Evolutionary conservation across 2,888 invertebrate genomes (phyloP), one percentile per base, ranked within the genome.

Genomic region (Pteria penguin): DNA sequence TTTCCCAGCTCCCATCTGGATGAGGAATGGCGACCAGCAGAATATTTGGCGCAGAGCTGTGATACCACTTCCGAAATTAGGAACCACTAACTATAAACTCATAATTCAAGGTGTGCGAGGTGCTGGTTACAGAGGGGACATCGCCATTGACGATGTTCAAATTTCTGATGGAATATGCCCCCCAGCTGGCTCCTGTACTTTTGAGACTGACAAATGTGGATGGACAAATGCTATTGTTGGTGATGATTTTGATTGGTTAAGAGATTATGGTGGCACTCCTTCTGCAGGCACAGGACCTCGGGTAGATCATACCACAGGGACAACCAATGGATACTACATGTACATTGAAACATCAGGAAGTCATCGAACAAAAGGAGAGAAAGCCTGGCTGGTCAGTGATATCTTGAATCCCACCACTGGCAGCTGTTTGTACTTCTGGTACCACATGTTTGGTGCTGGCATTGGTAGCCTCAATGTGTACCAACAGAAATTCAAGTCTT

Each of bases 351-450:
- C 94, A 1, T 92, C 93, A 4, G 94, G 93, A 81, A 93, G 45
- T 0, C 73, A 79, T 18, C 75, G 94, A 1, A 90, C 93, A 63
- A 83, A 93, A 79, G 94, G 94, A 1, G 94, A 94, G 83, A 92
- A 91, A 58, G 94, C 94, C 0, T 91, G 93, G 84, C 83, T 90
- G 8, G 76, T 85, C 4, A 87, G 87, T 82, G 87, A 86, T 33
- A 82, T 86, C 29, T 76, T 84, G 2, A 82, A 80, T n/a, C 79
- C 84, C 4, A 78, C 79, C 3, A 78, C 55, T 2, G 83, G 84
- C 11, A 82, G 81, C n/a, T 89, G 89, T 71, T 29, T 90, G 33
- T 80, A 74, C 22, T 90, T 90, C 76, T 89, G 84, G 81, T 90
- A 88, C 75, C 85, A 88, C 69, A 89, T 90, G 88, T 86, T 86